Evolutionary conservation across 1,140 invertebrate species (phyloP), one percentile per base, ranked within the genome.

Genomic region (Trachymyrmex cornetzi): DNA sequence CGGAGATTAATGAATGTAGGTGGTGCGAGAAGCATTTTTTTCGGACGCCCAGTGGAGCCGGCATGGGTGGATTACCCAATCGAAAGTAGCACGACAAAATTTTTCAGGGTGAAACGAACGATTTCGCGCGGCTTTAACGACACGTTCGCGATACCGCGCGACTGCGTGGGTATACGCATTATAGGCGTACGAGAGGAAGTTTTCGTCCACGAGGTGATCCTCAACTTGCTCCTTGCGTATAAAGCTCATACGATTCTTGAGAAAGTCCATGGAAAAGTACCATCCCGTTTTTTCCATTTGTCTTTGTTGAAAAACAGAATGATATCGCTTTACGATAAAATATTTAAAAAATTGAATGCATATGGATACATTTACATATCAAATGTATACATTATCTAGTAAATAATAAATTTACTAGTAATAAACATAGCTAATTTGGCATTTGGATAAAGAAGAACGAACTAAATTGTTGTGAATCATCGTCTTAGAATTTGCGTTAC

Each of bases 181-280:
- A 44, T 90, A 63, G 89, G 88, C 85, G 85, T 89, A 50, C 53
- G 67, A 75, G 63, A 89, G 91, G 92, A 93, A 93, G 86, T 91
- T 89, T 91, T 92, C 87, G 77, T 87, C 44, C 44, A 57, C 79
- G 74, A 50, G 38, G 59, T 71, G 66, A 82, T 81, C 48, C 86
- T 87, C 69, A 69, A 89, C 63, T 50, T 61, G 53, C 12, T 81
- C 22, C 53, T 64, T 30, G 24, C 44, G 24, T 22, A 16, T 44
- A 19, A 44, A 44, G 34, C 22, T 71, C 22, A 22, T 53, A 19
- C 34, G 4, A 34, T 55, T 30, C 9, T 24, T 24, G 34, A 22
- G 14, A 55, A 12, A 44, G 14, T 24, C 0, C 0, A 5, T 16
- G 19, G 7, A 34, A 57, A 38, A 9, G 16, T 57, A 57, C 1